Evolutionary conservation across 2,113 vertebrate genomes (phyloP).

Genomic region (Triplophysa rosa): DNA sequence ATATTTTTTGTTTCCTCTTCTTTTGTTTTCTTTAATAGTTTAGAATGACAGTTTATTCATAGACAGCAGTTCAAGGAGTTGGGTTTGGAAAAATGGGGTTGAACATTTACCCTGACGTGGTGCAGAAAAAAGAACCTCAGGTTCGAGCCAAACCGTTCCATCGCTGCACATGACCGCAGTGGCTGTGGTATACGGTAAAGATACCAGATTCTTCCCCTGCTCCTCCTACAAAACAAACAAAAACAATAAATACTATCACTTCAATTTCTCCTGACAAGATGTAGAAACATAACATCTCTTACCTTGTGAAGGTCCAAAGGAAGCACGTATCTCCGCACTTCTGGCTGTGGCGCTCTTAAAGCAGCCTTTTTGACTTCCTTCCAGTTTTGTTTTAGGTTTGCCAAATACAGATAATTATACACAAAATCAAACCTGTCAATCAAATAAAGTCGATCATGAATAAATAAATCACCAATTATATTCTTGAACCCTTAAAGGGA

Average conservation of each 20-base stretch:
- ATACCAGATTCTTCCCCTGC: conserved; percentile 83
- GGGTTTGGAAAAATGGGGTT: background rate
- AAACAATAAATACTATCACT: background rate
- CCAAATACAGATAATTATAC: conserved; percentile 88
- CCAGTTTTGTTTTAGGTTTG: conserved; percentile 84
- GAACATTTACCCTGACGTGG: conserved; percentile 78
- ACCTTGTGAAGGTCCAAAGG: conserved; percentile 82
- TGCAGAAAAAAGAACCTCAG: conserved; percentile 85
- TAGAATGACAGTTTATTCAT: too few species aligned
- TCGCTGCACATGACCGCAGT: conserved; percentile 79
- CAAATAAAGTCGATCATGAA: background rate
- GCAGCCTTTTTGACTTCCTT: conserved; percentile 84
- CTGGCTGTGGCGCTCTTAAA: conserved; percentile 83
- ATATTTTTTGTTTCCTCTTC: background rate
- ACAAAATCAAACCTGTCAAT: conserved; percentile 82
- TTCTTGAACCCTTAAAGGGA: too few species aligned
- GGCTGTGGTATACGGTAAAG: conserved; percentile 80
- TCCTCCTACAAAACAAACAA: conserved; percentile 69
- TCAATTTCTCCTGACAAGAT: background rate
- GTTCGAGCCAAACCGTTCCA: conserved; percentile 85
- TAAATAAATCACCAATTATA: too few species aligned
- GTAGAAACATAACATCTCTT: conserved; percentile 25
- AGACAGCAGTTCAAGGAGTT: too few species aligned
- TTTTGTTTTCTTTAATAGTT: too few species aligned
- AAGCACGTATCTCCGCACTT: conserved; percentile 84